Conservation (phyloP, 2,113 vertebrate species). For the Zapus hudsonius region DNA sequence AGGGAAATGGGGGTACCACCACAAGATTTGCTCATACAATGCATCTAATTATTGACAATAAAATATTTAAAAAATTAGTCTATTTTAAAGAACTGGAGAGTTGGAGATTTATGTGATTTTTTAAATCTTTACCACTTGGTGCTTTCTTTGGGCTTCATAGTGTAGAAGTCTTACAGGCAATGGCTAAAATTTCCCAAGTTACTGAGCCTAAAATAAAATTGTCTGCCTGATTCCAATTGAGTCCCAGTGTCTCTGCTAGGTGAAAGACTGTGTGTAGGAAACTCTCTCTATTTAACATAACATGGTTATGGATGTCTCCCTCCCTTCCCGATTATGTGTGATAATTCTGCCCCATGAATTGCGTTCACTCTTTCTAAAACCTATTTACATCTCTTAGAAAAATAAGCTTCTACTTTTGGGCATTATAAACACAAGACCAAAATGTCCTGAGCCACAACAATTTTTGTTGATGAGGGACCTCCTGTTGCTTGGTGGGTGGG, state of each 20-base stretch:
- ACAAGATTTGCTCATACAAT: too few species aligned
- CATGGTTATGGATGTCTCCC: neutral
- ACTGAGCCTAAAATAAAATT: constrained; percentile 50
- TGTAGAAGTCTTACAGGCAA: neutral
- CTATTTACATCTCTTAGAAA: neutral
- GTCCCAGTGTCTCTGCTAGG: neutral
- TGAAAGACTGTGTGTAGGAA: neutral
- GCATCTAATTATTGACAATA: too few species aligned
- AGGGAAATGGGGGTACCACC: too few species aligned
- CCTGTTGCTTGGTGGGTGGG: neutral
- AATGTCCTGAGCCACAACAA: neutral
- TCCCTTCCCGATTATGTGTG: neutral
- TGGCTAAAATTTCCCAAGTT: constrained; percentile 7
- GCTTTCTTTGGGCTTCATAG: constrained; percentile 17
- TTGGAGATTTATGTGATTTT: neutral
- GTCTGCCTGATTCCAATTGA: neutral
- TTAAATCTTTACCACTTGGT: neutral
- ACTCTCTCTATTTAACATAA: neutral
- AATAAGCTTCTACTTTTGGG: neutral
- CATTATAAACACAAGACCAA: neutral
- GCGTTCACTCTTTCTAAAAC: neutral
- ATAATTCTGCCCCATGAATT: neutral
- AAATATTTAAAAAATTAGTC: too few species aligned
- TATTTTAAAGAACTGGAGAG: constrained; percentile 46
- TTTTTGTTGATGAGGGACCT: neutral